Evolutionary conservation across 2,113 vertebrate genomes (phyloP).

Genomic region (Oncorhynchus kisutch): DNA sequence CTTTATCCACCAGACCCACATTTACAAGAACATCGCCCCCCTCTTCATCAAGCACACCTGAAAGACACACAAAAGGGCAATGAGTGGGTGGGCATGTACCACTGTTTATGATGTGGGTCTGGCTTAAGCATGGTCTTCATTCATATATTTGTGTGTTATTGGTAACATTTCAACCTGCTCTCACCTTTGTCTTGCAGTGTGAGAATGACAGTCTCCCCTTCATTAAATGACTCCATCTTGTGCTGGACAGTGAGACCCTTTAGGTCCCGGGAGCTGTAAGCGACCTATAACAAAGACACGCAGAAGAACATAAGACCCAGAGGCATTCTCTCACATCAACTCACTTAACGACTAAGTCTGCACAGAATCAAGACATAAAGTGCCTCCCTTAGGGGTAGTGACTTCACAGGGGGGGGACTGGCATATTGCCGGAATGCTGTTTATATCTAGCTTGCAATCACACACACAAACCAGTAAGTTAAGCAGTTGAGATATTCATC

Average conservation of each 20-base stretch:
- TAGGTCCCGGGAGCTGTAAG: slow-evolving; percentile 80
- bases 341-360: not conserved
- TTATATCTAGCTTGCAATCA: not conserved
- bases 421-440: too few species aligned
- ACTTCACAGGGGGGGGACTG: too few species aligned
- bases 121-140: not conserved
- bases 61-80: not conserved
- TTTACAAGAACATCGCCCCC: slow-evolving; percentile 85
- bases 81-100: not conserved
- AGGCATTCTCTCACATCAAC: too few species aligned
- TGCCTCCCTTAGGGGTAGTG: not conserved
- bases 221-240: slow-evolving; percentile 81
- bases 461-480: not conserved
- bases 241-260: slow-evolving; percentile 92
- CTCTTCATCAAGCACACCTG: slow-evolving; percentile 78
- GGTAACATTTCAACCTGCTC: not conserved
- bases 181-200: slow-evolving; percentile 91
- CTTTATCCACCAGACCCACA: slow-evolving; percentile 82
- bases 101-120: not conserved
- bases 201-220: slow-evolving; percentile 84
- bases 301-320: not conserved
- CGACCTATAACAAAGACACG: slow-evolving; percentile 40
- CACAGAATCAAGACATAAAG: not conserved
- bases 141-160: not conserved
- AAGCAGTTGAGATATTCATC: not conserved